phyloP scores from a whole-genome alignment of 2,797 vertebrate species.

The Pangasius macronema region DNA sequence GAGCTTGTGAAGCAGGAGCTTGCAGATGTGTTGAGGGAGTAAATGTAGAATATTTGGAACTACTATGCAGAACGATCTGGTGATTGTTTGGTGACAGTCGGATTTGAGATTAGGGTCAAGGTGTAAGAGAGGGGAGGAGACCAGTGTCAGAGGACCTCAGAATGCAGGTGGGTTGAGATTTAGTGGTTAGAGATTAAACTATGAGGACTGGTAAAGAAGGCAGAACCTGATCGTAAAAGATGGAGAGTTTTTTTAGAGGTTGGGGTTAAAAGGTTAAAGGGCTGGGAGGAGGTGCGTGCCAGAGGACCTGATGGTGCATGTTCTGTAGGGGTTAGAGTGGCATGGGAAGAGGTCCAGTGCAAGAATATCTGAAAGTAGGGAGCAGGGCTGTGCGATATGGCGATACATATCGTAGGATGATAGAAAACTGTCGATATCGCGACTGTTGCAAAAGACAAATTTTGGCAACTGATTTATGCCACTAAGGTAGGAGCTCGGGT shows the following conservation, averaged over 20 bases:
- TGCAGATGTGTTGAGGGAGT: background rate
- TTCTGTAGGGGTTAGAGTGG: background rate
- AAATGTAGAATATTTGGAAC: background rate
- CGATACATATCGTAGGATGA: background rate
- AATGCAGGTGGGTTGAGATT: background rate
- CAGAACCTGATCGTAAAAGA: background rate
- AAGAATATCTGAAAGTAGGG: background rate
- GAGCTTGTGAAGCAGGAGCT: background rate
- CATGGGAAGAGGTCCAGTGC: background rate
- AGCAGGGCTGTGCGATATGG: too few species aligned
- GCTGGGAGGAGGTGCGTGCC: background rate
- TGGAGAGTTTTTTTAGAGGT: background rate
- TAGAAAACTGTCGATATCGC: background rate
- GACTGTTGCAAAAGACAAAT: background rate
- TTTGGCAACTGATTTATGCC: background rate
- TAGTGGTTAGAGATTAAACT: background rate
- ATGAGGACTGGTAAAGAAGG: background rate
- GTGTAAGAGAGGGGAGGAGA: background rate
- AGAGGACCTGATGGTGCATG: background rate
- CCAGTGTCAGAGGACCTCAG: background rate
- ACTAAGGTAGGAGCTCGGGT: background rate
- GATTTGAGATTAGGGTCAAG: background rate
- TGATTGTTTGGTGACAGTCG: background rate
- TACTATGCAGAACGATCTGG: background rate
- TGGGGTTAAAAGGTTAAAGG: background rate